These are phyloP conservation scores for Pteropus alecto DNA, from an alignment of 2,113 vertebrate genomes.

Conservation along the genomic window DNA sequence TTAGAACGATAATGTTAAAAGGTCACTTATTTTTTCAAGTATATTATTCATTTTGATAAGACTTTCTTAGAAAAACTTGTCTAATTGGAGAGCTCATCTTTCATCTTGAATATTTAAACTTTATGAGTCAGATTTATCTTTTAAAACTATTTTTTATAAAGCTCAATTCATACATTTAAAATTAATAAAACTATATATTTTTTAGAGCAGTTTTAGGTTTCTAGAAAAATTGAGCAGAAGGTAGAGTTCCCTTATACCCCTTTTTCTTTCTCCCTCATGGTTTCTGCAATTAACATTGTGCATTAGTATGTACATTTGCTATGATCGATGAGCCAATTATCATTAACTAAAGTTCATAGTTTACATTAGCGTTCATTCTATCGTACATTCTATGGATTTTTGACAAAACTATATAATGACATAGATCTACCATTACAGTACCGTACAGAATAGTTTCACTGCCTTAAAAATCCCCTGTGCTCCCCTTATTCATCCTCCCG, in stretches of 20 bases:
- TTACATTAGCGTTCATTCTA: neutral
- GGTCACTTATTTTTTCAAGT: conserved; percentile 5
- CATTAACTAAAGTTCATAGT: neutral
- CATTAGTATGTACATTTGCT: neutral
- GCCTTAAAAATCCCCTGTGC: neutral
- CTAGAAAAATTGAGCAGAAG: neutral
- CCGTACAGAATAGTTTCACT: neutral
- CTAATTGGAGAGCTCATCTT: neutral
- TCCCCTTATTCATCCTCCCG: neutral
- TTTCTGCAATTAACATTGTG: neutral
- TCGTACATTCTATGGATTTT: neutral
- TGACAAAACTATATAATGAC: neutral
- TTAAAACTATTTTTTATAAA: neutral
- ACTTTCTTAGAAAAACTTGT: neutral
- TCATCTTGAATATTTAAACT: neutral
- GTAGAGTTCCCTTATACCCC: neutral
- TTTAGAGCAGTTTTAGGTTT: neutral
- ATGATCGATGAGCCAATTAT: neutral
- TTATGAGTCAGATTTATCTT: neutral
- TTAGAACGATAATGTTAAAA: neutral
- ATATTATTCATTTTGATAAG: conserved; percentile 19
- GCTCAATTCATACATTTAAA: neutral
- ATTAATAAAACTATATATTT: neutral
- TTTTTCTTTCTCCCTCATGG: neutral
- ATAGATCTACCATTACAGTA: neutral